These are phyloP conservation scores for Bhutanitis thaidina DNA, from an alignment of 2,888 invertebrate species.

Conservation along the genomic window DNA sequence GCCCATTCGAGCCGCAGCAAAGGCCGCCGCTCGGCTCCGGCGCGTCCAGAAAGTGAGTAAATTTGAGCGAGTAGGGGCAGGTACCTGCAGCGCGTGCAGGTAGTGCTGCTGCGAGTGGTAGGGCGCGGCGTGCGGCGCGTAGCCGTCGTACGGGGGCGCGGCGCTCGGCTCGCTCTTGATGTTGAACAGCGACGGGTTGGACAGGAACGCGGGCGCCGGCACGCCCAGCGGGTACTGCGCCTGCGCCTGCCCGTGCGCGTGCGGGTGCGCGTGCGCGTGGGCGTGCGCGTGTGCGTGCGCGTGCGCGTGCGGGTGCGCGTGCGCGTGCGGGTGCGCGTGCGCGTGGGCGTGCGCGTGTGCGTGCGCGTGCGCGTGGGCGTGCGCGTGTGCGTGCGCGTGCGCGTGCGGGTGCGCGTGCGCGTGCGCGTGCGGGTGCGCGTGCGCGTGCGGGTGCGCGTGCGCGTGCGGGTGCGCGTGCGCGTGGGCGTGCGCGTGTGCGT, in stretches of 20 bases:
- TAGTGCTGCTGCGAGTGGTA: conserved; percentile 77
- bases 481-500: too few relatives aligned
- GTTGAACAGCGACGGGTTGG: conserved; percentile 62
- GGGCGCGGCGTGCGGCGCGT: conserved; percentile 43
- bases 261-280: conserved; percentile 32
- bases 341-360: conserved; percentile 29
- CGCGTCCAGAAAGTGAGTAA: too few relatives aligned
- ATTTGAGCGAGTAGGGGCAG: too few relatives aligned
- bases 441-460: too few relatives aligned
- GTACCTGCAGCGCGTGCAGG: conserved; percentile 75
- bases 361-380: conserved; percentile 43
- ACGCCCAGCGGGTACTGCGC: conserved; percentile 39
- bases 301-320: too few relatives aligned
- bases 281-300: conserved; percentile 55
- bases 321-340: conserved; percentile 52
- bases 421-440: too few relatives aligned
- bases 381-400: too few relatives aligned
- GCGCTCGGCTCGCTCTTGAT: conserved; percentile 70
- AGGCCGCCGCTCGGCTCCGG: too few relatives aligned
- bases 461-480: too few relatives aligned
- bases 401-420: too few relatives aligned
- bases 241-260: conserved; percentile 67
- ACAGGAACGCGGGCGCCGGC: conserved; percentile 50
- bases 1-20: too few relatives aligned
- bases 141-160: conserved; percentile 48